A percentile compares a stretch with the other conserved stretches of the same genome.
These are phyloP conservation scores for Cladorhizidae sp. DNA, from an alignment of 37 sponge, comb jelly and placozoan species.

Conservation along the genomic window DNA sequence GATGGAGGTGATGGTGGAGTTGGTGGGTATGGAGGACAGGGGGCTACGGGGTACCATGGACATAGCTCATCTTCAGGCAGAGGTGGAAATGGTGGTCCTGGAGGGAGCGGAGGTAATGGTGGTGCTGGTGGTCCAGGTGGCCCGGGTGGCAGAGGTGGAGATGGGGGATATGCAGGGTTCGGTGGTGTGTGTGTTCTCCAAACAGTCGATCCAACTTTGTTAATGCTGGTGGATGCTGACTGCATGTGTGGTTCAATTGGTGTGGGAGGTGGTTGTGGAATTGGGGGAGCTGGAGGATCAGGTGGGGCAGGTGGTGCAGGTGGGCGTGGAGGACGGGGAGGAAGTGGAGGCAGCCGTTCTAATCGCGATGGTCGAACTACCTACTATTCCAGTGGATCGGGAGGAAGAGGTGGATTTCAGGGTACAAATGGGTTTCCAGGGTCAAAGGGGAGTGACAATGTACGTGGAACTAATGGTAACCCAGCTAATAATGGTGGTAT, in stretches of 20 bases:
- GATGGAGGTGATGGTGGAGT: constrained; percentile 74
- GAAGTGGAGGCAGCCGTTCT: constrained; percentile 29
- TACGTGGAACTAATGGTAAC: constrained; percentile 41
- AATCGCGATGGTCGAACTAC: constrained; percentile 35
- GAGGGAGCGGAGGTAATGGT: constrained; percentile 79
- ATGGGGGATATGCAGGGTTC: constrained; percentile 67
- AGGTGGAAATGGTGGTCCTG: constrained; percentile 77
- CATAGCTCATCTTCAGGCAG: constrained; percentile 31
- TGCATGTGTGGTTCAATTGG: constrained; percentile 55
- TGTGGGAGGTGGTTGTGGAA: constrained; percentile 46
- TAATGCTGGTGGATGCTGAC: constrained; percentile 73
- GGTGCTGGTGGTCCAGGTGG: constrained; percentile 79
- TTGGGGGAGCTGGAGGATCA: constrained; percentile 59
- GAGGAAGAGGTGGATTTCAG: constrained; percentile 24
- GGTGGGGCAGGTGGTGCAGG: constrained; percentile 70
- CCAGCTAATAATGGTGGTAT: constrained; percentile 59
- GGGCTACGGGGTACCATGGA: constrained; percentile 53
- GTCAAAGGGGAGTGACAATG: constrained; percentile 37
- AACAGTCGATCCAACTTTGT: constrained; percentile 45
- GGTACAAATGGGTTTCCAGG: constrained; percentile 47
- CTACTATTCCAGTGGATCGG: constrained; percentile 24
- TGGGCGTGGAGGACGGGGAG: constrained; percentile 59
- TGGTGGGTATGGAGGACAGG: constrained; percentile 69
- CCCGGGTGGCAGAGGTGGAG: constrained; percentile 62
- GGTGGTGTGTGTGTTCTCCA: constrained; percentile 67